A percentile compares a stretch with the other conserved stretches of the same genome.
These are phyloP conservation scores for Zoanthus solanderi DNA, from an alignment of 92 coral and sea anemone species.

Conservation along the genomic window DNA sequence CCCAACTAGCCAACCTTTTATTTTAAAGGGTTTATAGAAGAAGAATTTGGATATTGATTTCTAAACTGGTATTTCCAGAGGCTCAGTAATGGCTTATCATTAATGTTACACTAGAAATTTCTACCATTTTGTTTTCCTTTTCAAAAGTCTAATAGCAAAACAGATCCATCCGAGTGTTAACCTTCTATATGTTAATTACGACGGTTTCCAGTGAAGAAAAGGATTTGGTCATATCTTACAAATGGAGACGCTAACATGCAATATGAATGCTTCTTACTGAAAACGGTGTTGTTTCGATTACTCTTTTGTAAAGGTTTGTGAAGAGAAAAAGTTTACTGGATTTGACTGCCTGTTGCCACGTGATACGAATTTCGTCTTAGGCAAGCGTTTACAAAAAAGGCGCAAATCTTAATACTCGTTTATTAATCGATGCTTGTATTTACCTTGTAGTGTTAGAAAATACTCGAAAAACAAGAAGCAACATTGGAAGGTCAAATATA, in stretches of 20 bases:
- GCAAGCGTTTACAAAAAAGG: too few relatives aligned
- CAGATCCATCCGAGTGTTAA: too few relatives aligned
- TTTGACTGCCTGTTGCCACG: neutral
- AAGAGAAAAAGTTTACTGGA: neutral
- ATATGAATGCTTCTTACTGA: too few relatives aligned
- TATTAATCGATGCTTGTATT: constrained; percentile 27
- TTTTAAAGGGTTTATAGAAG: neutral
- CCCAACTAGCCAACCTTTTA: neutral
- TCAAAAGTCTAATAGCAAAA: too few relatives aligned
- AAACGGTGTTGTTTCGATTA: too few relatives aligned
- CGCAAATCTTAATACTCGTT: neutral
- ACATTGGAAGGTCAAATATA: constrained; percentile 19
- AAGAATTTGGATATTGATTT: neutral
- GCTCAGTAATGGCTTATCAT: too few relatives aligned
- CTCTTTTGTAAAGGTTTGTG: neutral
- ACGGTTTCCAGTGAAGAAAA: too few relatives aligned
- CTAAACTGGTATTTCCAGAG: neutral
- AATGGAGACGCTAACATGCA: too few relatives aligned
- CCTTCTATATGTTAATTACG: too few relatives aligned
- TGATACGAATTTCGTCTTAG: neutral
- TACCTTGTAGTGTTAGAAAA: constrained; percentile 42
- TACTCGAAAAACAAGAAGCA: constrained; percentile 39
- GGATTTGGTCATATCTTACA: too few relatives aligned
- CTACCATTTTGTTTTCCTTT: too few relatives aligned
- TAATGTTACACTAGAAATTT: too few relatives aligned